phyloP scores from a whole-genome alignment of 37 sponge, comb jelly and placozoan species.

The Petrosia ficiformis region DNA sequence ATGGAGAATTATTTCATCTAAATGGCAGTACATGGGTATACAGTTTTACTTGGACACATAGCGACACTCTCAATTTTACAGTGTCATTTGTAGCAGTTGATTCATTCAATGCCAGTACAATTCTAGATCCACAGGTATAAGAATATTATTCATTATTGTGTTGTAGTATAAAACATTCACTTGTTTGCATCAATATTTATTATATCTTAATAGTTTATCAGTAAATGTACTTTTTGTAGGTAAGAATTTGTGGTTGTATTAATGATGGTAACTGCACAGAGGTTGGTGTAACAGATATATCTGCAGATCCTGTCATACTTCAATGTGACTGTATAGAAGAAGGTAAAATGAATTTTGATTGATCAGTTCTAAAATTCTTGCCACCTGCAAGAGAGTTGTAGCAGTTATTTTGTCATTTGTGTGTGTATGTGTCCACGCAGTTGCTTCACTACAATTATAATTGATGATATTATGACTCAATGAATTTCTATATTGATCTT shows the following conservation, averaged over 20 bases:
- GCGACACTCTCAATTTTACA: background rate
- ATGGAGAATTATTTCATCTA: background rate
- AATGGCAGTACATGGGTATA: background rate
- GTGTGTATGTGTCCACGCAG: too few relatives aligned
- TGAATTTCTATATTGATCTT: too few relatives aligned
- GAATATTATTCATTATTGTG: too few relatives aligned
- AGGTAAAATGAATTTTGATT: too few relatives aligned
- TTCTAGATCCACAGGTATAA: background rate
- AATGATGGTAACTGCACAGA: constrained; percentile 38
- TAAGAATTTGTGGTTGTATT: constrained; percentile 26
- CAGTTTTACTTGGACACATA: background rate
- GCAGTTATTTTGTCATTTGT: background rate
- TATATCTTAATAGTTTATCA: background rate
- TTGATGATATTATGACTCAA: too few relatives aligned
- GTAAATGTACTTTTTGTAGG: background rate
- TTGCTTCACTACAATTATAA: too few relatives aligned
- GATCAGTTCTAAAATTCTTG: too few relatives aligned
- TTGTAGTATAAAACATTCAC: too few relatives aligned
- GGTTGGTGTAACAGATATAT: background rate
- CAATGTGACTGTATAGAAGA: background rate
- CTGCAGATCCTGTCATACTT: background rate
- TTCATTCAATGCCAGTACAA: background rate
- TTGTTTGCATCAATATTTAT: too few relatives aligned
- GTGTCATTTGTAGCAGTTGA: constrained; percentile 12
- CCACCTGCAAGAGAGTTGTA: background rate